A percentile compares a stretch with the other conserved stretches of the same genome.
phyloP scores from a whole-genome alignment of 2,797 vertebrate species.

The Halcyon leucocephala region DNA sequence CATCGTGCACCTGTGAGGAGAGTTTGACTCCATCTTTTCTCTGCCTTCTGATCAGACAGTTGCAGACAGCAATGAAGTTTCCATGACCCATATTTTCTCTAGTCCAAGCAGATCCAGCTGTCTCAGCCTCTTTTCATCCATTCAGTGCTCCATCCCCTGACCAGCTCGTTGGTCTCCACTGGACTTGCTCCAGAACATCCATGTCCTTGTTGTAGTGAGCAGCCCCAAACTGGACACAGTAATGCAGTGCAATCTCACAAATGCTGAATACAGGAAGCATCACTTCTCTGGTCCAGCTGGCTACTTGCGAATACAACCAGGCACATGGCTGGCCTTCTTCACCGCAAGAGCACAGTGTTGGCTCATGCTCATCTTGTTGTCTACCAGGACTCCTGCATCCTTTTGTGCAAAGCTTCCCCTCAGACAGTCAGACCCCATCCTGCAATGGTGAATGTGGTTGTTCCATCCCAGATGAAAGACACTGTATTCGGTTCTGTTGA shows the following conservation, averaged over 20 bases:
- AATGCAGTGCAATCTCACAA: background rate
- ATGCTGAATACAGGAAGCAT: background rate
- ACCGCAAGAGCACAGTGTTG: background rate
- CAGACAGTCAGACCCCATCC: background rate
- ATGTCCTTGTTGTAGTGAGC: background rate
- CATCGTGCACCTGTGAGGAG: background rate
- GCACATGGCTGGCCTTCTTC: background rate
- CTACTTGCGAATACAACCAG: background rate
- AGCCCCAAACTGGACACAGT: background rate
- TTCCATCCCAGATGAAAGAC: background rate
- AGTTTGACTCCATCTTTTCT: background rate
- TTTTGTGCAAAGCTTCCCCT: background rate
- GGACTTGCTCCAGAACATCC: background rate
- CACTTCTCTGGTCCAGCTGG: background rate
- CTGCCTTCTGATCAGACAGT: background rate
- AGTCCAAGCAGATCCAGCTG: background rate
- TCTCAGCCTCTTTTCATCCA: background rate
- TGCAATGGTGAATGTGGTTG: background rate
- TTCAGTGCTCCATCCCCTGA: background rate
- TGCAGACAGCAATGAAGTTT: background rate
- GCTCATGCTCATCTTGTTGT: background rate
- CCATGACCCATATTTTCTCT: too few relatives aligned
- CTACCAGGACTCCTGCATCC: background rate
- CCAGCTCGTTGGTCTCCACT: background rate
- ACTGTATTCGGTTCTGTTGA: background rate